Conservation (phyloP, 2,888 invertebrate genomes). For the Stenodera caucasica region DNA sequence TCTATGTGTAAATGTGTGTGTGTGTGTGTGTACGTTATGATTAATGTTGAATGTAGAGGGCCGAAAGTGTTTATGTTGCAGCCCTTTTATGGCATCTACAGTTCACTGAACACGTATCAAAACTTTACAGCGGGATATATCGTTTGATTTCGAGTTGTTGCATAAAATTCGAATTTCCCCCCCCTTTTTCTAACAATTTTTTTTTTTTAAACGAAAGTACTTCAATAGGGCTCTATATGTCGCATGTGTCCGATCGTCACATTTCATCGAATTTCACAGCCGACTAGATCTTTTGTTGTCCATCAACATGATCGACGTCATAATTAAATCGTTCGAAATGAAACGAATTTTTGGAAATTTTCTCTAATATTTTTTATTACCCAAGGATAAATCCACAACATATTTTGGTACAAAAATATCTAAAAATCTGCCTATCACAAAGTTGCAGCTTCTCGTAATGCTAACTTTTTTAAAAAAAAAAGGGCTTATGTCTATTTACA, state of each 20-base stretch:
- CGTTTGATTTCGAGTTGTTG: not conserved
- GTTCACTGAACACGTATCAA: constrained; percentile 56
- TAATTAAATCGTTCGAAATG: not conserved
- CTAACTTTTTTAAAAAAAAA: constrained; percentile 36
- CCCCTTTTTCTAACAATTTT: too few species aligned
- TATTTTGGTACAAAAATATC: constrained; percentile 53
- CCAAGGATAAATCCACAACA: constrained; percentile 16
- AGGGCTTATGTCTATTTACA: not conserved
- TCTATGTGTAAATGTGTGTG: too few species aligned
- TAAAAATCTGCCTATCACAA: constrained; percentile 53
- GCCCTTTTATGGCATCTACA: constrained; percentile 53
- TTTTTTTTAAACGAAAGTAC: too few species aligned
- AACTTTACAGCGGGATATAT: constrained; percentile 51
- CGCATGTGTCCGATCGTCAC: constrained; percentile 53
- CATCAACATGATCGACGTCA: constrained; percentile 19
- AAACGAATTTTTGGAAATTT: constrained; percentile 24
- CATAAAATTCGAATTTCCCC: too few species aligned
- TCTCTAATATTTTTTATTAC: constrained; percentile 17
- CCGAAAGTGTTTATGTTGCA: constrained; percentile 51
- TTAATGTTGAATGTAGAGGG: constrained; percentile 52
- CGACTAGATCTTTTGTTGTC: constrained; percentile 55
- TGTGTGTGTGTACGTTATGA: constrained; percentile 47
- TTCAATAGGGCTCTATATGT: not conserved
- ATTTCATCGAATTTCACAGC: constrained; percentile 60
- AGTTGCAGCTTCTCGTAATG: constrained; percentile 45